Base-by-base conservation (phyloP, 2,888 invertebrate species). In the Pharmacophagus antenor region DNA sequence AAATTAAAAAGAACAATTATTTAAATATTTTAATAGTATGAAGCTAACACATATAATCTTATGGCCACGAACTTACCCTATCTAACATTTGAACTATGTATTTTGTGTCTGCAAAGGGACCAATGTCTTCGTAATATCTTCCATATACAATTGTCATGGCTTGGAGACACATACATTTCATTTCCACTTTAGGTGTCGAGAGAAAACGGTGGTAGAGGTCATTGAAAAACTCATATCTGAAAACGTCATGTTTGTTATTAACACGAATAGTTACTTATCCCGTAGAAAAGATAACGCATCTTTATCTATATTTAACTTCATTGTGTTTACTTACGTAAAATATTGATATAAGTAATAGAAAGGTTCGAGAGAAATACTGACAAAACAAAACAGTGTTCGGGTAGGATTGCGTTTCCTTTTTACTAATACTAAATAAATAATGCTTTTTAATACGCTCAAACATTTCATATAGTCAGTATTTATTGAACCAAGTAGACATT, bases 111-210 rank as follows among this genome's bases (percentile, higher is more conserved):
- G 97, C 96, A 82, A 99, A 99, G 15, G 96, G 95, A 0, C 99
- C 99, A 69, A 99, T 99, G 80, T 98, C 98, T 81, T 98, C 97
- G 81, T 94, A 95, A 87, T 99, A 99, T 64, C 97, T 92, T n/a
- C 96, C 97, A 83, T 99, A 99, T 0, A 99, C 99, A 72, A 99
- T 97, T 23, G 98, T 95, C 96, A 99, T 96, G 0, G 99, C 99
- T 88, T 98, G 98, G 63, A 99, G 92, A 77, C 99, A 99, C 94
- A 98, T 96, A 77, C 98, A 98, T 79, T 98, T 98, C 96, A 99
- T 97, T 82, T 97, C 96, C 37, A 96, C 93, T 84, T 98, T 97
- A 63, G 94, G 94, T 0, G 98, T 97, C 62, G 99, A 94, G 63
- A 99, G 92, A 81, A 99, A 99, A 62, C 99, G 94, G 79, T 99